Conservation (phyloP, 2,113 vertebrate species). For the Aegotheles bennettii region DNA sequence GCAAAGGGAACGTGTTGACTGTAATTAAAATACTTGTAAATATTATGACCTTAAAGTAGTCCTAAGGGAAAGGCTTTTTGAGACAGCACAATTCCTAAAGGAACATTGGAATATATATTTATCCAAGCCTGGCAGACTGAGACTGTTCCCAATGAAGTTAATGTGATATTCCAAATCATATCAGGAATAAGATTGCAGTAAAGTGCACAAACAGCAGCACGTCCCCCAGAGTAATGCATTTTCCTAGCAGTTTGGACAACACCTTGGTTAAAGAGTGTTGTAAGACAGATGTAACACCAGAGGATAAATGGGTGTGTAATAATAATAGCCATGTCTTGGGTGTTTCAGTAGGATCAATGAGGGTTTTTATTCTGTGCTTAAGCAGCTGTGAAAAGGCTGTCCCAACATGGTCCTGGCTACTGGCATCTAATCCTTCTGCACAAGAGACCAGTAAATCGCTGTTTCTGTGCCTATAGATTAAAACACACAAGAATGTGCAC, state of each 20-base stretch:
- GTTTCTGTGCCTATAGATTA: background rate
- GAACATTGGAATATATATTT: background rate
- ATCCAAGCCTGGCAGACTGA: background rate
- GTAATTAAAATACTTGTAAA: background rate
- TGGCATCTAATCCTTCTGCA: background rate
- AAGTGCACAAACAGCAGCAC: background rate
- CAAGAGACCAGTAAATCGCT: background rate
- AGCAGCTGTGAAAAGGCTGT: conserved; percentile 13
- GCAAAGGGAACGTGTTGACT: background rate
- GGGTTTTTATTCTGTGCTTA: background rate
- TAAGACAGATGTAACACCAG: background rate
- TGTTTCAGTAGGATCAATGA: conserved; percentile 25
- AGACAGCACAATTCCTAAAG: background rate
- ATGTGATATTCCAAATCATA: background rate
- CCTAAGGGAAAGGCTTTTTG: background rate
- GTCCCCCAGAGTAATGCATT: background rate
- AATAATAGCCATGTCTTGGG: background rate
- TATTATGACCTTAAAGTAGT: background rate
- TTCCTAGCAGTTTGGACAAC: background rate
- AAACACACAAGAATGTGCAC: accelerated
- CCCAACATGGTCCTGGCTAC: background rate
- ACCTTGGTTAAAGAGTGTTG: background rate
- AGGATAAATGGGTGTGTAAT: background rate
- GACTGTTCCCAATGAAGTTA: background rate
- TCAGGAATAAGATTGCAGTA: background rate